Evolutionary conservation across 2,888 invertebrate genomes (phyloP).

Genomic region (Trisateles emortualis): DNA sequence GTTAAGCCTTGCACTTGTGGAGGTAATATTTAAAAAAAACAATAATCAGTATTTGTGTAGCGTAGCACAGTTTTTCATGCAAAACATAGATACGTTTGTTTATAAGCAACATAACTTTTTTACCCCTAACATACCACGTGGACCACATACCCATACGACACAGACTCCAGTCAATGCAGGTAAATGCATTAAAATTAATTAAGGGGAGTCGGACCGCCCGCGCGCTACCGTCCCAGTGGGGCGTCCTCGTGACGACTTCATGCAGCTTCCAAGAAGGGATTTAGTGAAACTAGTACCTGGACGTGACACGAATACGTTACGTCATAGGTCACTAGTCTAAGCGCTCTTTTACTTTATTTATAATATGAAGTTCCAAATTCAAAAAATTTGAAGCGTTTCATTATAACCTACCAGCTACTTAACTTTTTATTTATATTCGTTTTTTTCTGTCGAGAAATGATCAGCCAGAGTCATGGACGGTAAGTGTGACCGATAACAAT

Average conservation of each 20-base stretch:
- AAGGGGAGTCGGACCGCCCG: conserved; percentile 82
- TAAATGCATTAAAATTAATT: conserved; percentile 84
- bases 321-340: conserved; percentile 31
- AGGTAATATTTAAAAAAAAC: too few species aligned
- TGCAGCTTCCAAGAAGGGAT: conserved; percentile 79
- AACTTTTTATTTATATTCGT: too few species aligned
- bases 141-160: conserved; percentile 43
- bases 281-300: conserved; percentile 56
- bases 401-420: too few species aligned
- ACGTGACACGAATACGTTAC: conserved; percentile 47
- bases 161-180: conserved; percentile 54
- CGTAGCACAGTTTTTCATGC: too few species aligned
- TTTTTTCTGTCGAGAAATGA: too few species aligned
- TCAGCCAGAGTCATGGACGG: too few species aligned
- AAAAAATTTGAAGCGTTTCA: background rate
- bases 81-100: too few species aligned
- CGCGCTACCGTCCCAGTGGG: conserved; percentile 78
- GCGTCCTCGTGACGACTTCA: conserved; percentile 82
- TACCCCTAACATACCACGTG: conserved; percentile 12
- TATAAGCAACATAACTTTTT: conserved; percentile 1
- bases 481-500: too few species aligned
- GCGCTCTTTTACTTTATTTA: background rate
- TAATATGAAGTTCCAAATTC: background rate
- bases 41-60: too few species aligned
- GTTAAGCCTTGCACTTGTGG: too few species aligned